Conservation (phyloP, 2,888 invertebrate genomes). For the Pimpla rufipes region DNA sequence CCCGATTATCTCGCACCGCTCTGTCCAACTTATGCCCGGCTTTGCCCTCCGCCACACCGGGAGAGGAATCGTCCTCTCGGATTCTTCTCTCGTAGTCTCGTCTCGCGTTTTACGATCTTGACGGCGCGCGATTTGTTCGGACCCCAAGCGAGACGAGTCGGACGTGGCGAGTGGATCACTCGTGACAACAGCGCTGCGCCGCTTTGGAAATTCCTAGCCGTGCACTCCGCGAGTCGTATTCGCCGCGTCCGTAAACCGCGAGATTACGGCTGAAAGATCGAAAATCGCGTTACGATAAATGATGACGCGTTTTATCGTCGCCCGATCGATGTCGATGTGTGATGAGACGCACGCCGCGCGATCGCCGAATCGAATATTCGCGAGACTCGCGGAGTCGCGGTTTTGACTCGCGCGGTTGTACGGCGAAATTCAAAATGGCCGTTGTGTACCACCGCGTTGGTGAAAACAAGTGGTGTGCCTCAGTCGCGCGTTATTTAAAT, state of each 20-base stretch:
- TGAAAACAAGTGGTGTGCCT: constrained; percentile 26
- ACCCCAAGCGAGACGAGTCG: constrained; percentile 64
- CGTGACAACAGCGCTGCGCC: constrained; percentile 74
- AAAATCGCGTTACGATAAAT: neutral
- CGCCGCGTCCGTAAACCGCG: neutral
- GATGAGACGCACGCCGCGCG: no score
- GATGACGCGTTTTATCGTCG: no score
- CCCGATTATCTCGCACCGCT: constrained; percentile 1
- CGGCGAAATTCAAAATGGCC: constrained; percentile 70
- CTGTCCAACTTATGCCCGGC: neutral
- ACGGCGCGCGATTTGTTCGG: constrained; percentile 46
- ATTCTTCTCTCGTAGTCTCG: constrained; percentile 6
- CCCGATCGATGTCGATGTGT: no score
- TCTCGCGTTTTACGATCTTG: no score
- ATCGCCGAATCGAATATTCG: neutral
- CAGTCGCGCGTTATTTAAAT: constrained; percentile 14
- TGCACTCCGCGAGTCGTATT: constrained; percentile 69
- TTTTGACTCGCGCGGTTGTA: constrained; percentile 52
- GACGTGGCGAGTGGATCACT: constrained; percentile 74
- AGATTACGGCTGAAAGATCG: neutral
- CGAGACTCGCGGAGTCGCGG: neutral
- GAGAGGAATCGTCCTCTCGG: no score
- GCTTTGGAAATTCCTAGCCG: constrained; percentile 73
- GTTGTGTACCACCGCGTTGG: constrained; percentile 27
- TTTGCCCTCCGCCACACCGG: neutral